Base-by-base conservation (phyloP, 2,797 vertebrate genomes). In the Alouatta caraya region DNA sequence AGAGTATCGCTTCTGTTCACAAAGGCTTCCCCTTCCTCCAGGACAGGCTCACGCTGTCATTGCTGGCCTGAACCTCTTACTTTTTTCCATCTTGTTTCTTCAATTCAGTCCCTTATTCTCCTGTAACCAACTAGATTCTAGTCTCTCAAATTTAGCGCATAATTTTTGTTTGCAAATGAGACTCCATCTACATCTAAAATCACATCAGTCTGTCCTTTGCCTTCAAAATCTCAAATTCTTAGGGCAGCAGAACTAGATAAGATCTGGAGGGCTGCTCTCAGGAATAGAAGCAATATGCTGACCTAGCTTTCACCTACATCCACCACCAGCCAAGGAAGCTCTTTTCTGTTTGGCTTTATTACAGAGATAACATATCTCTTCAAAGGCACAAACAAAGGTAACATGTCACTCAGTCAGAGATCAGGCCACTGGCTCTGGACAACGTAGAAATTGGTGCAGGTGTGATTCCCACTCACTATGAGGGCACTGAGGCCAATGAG, bases 121-220 rank as follows among this genome's bases (percentile, higher is more conserved):
- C 61, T 84, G 28, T 70, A 80, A 46, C n/a, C 33, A 83, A 44
- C 15, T 76, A 93, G 39, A 39, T 57, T 83, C 44, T 55, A 46
- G 12, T 88, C 28, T 84, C 33, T 92, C 78, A 95, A 92, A 83
- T 24, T 48, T 93, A 26, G 59, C 80, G 90, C 37, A 33, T 28
- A 52, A 55, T 55, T 93, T 97, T 95, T 88, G 39, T 94, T 96
- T 90, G 39, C 46, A 76, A 94, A 73, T 73, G 30, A 96, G 48
- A 75, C 5, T 94, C 73, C 28, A 17, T 2, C n/a, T 19, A 33
- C 2, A 46, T 52, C 44, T 46, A 75, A 92, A 17, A 88, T 30
- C 52, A 52, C 19, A 26, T 88, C 24, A 7, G 11, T 72, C 39
- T 52, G 4, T 39, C 33, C 10, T 57, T 79, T 6, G 55, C 19